A percentile compares a stretch with the other conserved stretches of the same genome.
phyloP scores from a whole-genome alignment of 2,113 vertebrate species.

The Oxyruncus cristatus region DNA sequence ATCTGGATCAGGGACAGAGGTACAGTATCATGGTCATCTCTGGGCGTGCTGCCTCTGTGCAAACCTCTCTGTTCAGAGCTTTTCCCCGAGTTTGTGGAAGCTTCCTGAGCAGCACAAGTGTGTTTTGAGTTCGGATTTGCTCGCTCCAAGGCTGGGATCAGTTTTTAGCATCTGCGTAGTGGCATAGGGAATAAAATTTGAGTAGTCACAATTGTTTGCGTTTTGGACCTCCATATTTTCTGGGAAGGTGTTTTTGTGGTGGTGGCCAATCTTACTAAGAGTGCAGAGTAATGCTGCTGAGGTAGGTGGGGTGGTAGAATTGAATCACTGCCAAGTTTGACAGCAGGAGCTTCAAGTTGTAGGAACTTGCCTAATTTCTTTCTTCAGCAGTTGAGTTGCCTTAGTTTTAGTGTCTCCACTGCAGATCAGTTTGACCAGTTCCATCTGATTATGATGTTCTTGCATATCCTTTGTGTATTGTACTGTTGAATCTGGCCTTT shows the following conservation, averaged over 20 bases:
- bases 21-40: constrained; percentile 15
- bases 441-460: not conserved
- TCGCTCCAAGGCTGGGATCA: not conserved
- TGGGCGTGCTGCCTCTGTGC: not conserved
- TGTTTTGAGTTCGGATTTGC: not conserved
- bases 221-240: not conserved
- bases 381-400: not conserved
- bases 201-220: not conserved
- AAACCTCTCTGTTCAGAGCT: not conserved
- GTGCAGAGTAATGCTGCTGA: not conserved
- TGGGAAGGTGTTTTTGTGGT: not conserved
- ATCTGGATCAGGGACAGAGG: constrained; percentile 84
- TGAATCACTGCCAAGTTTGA: not conserved
- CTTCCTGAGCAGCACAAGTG: not conserved
- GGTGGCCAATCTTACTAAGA: not conserved
- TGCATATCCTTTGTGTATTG: not conserved
- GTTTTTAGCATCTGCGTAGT: not conserved
- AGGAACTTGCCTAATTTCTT: not conserved
- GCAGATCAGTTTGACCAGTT: not conserved
- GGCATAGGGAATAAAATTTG: not conserved
- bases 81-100: not conserved
- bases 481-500: not conserved
- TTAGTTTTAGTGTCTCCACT: not conserved
- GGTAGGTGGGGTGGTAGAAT: not conserved
- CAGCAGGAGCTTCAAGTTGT: not conserved